phyloP scores from a whole-genome alignment of 2,797 vertebrate species.

The Buceros bicornis region DNA sequence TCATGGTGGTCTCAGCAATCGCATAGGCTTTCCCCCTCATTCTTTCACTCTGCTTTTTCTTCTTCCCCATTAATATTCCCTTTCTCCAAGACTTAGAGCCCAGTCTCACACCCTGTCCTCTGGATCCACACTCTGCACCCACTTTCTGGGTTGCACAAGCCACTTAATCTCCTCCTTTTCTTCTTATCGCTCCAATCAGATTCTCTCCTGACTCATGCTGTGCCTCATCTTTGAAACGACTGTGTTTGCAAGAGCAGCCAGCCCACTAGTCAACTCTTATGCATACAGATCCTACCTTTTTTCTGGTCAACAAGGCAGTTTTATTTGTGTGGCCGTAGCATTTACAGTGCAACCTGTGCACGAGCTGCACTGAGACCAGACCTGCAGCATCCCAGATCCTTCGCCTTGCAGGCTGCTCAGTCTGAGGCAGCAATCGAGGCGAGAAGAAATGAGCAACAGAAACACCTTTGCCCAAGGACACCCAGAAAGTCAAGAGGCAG shows the following conservation, averaged over 20 bases:
- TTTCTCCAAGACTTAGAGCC: not conserved
- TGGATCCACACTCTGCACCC: not conserved
- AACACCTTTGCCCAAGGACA: not conserved
- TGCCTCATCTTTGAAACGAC: not conserved
- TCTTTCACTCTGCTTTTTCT: not conserved
- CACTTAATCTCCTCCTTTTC: not conserved
- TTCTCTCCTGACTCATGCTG: not conserved
- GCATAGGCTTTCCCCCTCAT: not conserved
- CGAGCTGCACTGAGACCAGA: not conserved
- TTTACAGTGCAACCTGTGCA: fast-evolving
- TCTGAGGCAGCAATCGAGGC: fast-evolving
- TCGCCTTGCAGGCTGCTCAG: not conserved
- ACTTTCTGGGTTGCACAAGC: not conserved
- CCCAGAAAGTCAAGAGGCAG: not conserved
- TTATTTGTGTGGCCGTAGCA: not conserved
- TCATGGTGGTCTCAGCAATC: not conserved
- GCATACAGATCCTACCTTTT: not conserved
- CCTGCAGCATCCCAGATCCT: not conserved
- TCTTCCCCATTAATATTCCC: not conserved
- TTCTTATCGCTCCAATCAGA: not conserved
- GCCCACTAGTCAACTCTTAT: fast-evolving
- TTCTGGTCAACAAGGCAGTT: not conserved
- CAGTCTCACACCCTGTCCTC: not conserved
- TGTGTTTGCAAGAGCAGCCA: not conserved
- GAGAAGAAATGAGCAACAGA: not conserved